phyloP scores from a whole-genome alignment of 2,888 invertebrate genomes.

The Chalcis sispes region DNA sequence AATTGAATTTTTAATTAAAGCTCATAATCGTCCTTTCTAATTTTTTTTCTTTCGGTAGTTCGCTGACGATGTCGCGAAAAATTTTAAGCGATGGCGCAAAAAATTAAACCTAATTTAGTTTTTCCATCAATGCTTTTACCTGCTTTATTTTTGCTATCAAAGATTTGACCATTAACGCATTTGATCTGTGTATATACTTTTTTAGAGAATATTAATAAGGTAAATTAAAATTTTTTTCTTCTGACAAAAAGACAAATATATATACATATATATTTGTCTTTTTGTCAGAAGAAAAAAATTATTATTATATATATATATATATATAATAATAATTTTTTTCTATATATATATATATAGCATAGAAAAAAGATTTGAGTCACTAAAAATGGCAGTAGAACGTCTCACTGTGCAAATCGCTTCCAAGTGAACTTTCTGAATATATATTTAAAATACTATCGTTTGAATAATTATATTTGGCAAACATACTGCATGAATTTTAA shows the following conservation, averaged over 20 bases:
- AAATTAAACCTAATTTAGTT: conserved; percentile 43
- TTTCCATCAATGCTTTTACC: neutral
- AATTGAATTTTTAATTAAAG: conserved; percentile 61
- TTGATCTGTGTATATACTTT: neutral
- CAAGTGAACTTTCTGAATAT: neutral
- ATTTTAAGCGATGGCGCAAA: conserved; percentile 34
- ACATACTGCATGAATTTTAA: conserved; percentile 23
- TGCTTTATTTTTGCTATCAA: neutral
- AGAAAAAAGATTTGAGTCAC: neutral
- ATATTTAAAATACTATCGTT: neutral
- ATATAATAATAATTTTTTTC: no score
- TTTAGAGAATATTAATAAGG: conserved; percentile 35
- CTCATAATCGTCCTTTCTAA: conserved; percentile 50
- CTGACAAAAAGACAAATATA: neutral
- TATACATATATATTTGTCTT: no score
- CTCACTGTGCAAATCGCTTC: neutral
- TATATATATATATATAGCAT: no score
- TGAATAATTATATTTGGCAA: conserved; percentile 17
- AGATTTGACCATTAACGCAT: neutral
- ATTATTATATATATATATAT: no score
- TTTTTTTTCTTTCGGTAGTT: conserved; percentile 16
- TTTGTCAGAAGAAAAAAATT: conserved; percentile 6
- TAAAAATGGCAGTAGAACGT: neutral
- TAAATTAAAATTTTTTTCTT: conserved; percentile 25
- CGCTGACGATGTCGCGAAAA: conserved; percentile 25